A percentile compares a stretch with the other conserved stretches of the same genome.
phyloP scores from a whole-genome alignment of 2,797 vertebrate species.

The Bryconaethiops microstoma region DNA sequence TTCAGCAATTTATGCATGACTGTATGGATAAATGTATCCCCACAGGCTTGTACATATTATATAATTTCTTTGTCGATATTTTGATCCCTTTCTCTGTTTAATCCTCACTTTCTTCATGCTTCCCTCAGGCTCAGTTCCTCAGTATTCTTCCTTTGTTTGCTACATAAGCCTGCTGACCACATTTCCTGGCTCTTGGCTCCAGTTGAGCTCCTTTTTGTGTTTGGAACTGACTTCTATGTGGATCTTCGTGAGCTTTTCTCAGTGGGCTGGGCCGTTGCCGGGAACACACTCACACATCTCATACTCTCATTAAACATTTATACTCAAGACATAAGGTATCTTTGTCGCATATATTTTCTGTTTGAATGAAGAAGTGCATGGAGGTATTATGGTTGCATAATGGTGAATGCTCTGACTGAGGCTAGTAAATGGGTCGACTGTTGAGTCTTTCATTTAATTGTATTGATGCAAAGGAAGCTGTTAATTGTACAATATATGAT shows the following conservation, averaged over 20 bases:
- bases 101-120: neutral
- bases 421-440: conserved; percentile 1
- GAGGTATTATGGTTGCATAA: neutral
- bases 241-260: neutral
- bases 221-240: neutral
- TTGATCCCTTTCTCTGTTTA: neutral
- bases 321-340: neutral
- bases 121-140: neutral
- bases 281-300: neutral
- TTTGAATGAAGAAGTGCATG: neutral
- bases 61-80: too few species aligned
- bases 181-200: neutral
- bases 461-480: neutral
- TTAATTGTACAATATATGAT: conserved; percentile 6
- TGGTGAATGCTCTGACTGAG: neutral
- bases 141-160: neutral
- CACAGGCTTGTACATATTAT: neutral
- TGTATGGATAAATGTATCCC: neutral
- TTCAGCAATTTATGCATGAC: neutral
- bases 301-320: conserved; percentile 16
- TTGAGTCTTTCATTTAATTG: conserved; percentile 14
- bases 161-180: neutral
- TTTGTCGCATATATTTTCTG: neutral
- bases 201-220: neutral
- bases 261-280: neutral